Conservation (phyloP, 2,797 vertebrate species). For the Fratercula arctica region DNA sequence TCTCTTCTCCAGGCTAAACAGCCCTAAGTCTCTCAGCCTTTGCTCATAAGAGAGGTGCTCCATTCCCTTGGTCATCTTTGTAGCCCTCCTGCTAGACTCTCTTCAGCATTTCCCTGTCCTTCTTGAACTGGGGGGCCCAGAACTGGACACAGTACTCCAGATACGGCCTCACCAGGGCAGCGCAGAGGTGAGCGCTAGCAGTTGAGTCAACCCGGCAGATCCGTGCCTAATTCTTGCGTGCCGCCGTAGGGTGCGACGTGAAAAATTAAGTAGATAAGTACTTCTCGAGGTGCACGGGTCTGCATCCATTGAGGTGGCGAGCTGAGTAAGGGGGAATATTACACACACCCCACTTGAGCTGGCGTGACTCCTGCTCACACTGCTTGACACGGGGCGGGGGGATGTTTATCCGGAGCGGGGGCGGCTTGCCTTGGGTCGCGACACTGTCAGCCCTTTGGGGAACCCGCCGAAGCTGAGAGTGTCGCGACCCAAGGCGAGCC, state of each 20-base stretch:
- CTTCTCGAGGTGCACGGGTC: neutral
- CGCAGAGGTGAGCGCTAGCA: accelerated
- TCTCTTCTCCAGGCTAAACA: too few species aligned
- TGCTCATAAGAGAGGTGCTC: too few species aligned
- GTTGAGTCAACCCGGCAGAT: neutral
- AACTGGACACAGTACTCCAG: too few species aligned
- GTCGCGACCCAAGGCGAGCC: too few species aligned
- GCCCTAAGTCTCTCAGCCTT: too few species aligned
- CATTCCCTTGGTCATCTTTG: too few species aligned
- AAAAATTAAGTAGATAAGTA: accelerated
- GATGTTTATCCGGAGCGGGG: neutral
- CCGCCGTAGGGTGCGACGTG: accelerated
- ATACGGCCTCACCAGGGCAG: too few species aligned
- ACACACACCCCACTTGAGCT: accelerated
- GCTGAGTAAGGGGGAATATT: accelerated
- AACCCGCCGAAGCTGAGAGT: too few species aligned
- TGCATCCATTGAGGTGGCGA: accelerated
- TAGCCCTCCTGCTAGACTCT: too few species aligned
- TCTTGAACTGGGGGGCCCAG: too few species aligned
- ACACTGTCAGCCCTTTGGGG: too few species aligned
- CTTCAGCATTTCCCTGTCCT: too few species aligned
- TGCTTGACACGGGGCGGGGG: accelerated
- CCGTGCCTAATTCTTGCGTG: neutral
- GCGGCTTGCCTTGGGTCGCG: neutral
- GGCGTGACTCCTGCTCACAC: neutral